These are phyloP conservation scores for Hypsibius dujardini DNA, from an alignment of 1,140 invertebrate genomes.

Conservation along the genomic window DNA sequence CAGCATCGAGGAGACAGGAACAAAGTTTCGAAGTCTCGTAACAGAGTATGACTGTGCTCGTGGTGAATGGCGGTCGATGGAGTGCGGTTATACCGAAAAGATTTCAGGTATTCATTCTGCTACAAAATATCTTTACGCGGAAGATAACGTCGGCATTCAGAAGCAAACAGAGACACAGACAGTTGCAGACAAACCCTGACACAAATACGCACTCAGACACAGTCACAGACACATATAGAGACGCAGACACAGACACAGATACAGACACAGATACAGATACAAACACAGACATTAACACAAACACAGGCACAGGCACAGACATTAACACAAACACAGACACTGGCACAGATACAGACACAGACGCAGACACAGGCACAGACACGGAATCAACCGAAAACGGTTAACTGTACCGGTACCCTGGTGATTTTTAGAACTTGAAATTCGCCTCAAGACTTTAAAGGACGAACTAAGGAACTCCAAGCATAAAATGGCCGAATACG, in stretches of 20 bases:
- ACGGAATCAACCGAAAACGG: no score
- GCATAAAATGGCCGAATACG: background rate
- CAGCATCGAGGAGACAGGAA: background rate
- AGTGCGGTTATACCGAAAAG: background rate
- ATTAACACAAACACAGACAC: background rate
- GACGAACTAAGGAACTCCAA: constrained; percentile 6
- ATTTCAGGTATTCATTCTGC: background rate
- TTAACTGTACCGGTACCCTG: no score
- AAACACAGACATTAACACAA: background rate
- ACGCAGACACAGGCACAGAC: no score
- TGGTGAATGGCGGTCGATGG: background rate
- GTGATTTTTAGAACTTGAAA: constrained; percentile 10
- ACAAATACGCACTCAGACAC: no score
- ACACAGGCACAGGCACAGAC: background rate
- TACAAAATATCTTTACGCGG: background rate
- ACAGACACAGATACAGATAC: no score
- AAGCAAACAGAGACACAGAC: no score
- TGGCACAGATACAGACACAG: no score
- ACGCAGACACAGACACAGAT: no score
- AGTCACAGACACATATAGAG: no score
- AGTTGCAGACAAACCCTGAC: no score
- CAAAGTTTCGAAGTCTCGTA: background rate
- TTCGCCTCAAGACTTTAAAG: background rate
- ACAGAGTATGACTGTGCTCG: background rate
- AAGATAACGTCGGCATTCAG: background rate